These are phyloP conservation scores for Melanotaenia maccullochi DNA, from an alignment of 2,797 vertebrate genomes.

Conservation along the genomic window DNA sequence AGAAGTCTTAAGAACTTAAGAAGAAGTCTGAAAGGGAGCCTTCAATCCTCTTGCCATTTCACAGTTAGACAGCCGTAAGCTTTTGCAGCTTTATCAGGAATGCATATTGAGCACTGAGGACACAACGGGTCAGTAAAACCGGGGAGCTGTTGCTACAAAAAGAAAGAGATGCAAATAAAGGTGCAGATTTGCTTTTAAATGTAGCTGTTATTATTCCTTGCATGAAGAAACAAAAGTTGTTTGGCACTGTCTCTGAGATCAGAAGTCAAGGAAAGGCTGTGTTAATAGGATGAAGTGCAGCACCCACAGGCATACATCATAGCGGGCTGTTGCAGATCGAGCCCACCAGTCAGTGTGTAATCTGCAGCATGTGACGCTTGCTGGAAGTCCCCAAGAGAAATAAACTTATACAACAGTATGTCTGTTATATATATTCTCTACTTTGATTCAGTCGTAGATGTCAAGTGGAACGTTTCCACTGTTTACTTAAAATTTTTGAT, in stretches of 20 bases:
- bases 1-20: not conserved
- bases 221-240: not conserved
- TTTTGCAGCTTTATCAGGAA: constrained; percentile 22
- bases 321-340: constrained; percentile 16
- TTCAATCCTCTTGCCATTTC: constrained; percentile 1
- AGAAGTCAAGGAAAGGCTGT: constrained; percentile 5
- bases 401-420: constrained; percentile 4
- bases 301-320: constrained; percentile 9
- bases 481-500: not conserved
- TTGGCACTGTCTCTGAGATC: not conserved
- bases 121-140: not conserved
- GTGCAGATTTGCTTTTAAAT: not conserved
- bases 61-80: constrained; percentile 6
- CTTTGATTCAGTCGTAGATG: not conserved
- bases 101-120: constrained; percentile 8
- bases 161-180: constrained; percentile 1
- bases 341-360: constrained; percentile 15
- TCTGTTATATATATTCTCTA: not conserved
- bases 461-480: not conserved
- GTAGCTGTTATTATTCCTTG: not conserved
- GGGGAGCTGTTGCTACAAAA: not conserved
- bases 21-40: not conserved
- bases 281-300: constrained; percentile 17
- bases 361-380: constrained; percentile 7
- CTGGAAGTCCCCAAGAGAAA: not conserved